phyloP scores from a whole-genome alignment of 2,888 invertebrate genomes.

The Epinotia ramella region DNA sequence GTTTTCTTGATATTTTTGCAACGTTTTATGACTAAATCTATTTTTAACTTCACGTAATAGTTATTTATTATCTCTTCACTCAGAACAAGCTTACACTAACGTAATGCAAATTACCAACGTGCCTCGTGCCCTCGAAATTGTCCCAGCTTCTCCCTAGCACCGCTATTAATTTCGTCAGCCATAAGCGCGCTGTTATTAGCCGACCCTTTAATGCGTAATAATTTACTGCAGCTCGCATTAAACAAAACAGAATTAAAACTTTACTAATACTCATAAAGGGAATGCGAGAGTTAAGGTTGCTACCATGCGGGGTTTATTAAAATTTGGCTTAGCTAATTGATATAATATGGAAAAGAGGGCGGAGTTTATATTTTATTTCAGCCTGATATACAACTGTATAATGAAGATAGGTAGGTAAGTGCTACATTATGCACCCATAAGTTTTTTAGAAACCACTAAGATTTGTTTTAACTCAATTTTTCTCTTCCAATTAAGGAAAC shows the following conservation, averaged over 20 bases:
- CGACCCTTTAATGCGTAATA: slow-evolving; percentile 82
- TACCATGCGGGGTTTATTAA: slow-evolving; percentile 36
- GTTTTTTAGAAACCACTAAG: too few species aligned
- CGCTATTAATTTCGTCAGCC: slow-evolving; percentile 80
- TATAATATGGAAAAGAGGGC: slow-evolving; percentile 26
- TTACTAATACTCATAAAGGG: slow-evolving; percentile 63
- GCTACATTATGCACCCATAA: slow-evolving; percentile 6
- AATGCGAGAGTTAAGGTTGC: slow-evolving; percentile 28
- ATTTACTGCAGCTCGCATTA: slow-evolving; percentile 83
- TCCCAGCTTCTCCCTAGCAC: slow-evolving; percentile 59
- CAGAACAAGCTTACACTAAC: background rate
- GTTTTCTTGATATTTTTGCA: too few species aligned
- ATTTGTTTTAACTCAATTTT: too few species aligned
- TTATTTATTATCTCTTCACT: background rate
- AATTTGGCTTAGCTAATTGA: slow-evolving; percentile 40
- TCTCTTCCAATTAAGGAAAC: too few species aligned
- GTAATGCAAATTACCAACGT: slow-evolving; percentile 4
- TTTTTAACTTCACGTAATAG: too few species aligned
- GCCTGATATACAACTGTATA: background rate
- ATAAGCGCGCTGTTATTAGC: slow-evolving; percentile 82
- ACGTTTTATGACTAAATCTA: background rate
- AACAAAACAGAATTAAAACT: slow-evolving; percentile 82
- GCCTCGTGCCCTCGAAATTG: slow-evolving; percentile 15
- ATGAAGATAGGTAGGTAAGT: background rate
- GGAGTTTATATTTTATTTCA: slow-evolving; percentile 17